Evolutionary conservation across 35 echinoderm and acorn worm genomes (phyloP).

Genomic region (Ophioderma brevispina): DNA sequence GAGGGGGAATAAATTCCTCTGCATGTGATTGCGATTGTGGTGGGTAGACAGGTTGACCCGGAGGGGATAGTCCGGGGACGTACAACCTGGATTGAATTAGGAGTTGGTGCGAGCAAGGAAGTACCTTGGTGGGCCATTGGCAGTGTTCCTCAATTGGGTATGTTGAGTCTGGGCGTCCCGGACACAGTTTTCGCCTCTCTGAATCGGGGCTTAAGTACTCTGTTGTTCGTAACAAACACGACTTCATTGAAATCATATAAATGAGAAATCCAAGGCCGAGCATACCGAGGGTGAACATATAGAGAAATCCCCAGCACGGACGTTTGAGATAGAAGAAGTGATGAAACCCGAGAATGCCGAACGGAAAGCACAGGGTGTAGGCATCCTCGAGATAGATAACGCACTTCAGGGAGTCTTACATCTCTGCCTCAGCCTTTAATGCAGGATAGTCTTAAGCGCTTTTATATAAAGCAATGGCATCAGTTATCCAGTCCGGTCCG

Average conservation of each 20-base stretch:
- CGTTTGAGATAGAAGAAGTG: constrained; percentile 69
- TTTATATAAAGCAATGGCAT: constrained; percentile 23
- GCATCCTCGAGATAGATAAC: constrained; percentile 47
- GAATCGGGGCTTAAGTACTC: too few relatives aligned
- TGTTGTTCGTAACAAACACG: too few relatives aligned
- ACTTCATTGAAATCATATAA: constrained; percentile 49
- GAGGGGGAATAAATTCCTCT: too few relatives aligned
- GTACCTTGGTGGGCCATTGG: too few relatives aligned
- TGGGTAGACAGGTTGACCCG: too few relatives aligned
- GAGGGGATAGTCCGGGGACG: too few relatives aligned
- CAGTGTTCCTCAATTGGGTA: too few relatives aligned
- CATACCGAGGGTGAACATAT: constrained; percentile 60
- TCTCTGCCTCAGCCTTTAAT: neutral
- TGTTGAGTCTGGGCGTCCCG: too few relatives aligned
- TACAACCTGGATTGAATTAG: too few relatives aligned
- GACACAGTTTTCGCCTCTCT: too few relatives aligned
- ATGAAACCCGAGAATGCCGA: constrained; percentile 58
- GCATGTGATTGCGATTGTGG: too few relatives aligned
- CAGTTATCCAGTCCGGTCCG: constrained; percentile 36
- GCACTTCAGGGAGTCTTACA: neutral
- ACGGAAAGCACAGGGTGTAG: constrained; percentile 58
- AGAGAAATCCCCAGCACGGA: constrained; percentile 45
- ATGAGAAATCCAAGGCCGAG: constrained; percentile 57
- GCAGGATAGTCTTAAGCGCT: constrained; percentile 11
- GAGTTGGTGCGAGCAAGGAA: too few relatives aligned